A percentile compares a stretch with the other conserved stretches of the same genome.
These are phyloP conservation scores for Timema podura DNA, from an alignment of 2,888 invertebrate species.

Conservation along the genomic window DNA sequence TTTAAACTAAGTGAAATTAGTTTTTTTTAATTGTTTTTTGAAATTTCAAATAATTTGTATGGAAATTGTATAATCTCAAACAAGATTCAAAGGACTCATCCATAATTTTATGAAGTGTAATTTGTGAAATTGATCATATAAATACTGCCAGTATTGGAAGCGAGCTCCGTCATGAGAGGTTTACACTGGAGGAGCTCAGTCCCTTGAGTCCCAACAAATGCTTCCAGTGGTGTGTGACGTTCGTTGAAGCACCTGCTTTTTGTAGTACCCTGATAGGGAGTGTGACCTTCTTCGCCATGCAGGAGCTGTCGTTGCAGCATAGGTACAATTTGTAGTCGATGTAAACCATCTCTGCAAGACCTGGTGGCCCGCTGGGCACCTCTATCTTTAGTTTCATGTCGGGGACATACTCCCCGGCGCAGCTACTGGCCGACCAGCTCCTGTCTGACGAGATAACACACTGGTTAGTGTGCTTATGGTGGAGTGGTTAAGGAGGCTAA, in stretches of 20 bases:
- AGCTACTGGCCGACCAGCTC: background rate
- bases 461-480: background rate
- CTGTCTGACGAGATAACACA: background rate
- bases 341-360: background rate
- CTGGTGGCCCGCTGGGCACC: background rate
- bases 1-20: no score
- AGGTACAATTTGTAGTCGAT: slow-evolving; percentile 9
- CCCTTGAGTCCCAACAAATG: background rate
- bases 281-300: background rate
- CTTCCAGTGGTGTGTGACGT: background rate
- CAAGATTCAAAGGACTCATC: no score
- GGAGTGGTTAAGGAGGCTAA: no score
- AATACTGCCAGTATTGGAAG: no score
- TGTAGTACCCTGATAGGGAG: background rate
- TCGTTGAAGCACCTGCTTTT: background rate
- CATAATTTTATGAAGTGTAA: no score
- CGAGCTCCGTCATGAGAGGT: background rate
- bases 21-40: no score
- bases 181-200: background rate
- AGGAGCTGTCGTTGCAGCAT: background rate
- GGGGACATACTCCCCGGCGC: background rate
- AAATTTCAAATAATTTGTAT: no score
- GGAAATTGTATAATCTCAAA: no score
- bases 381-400: background rate
- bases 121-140: no score